Evolutionary conservation across 2,888 invertebrate genomes (phyloP), one percentile per base, ranked within the genome.

Genomic region (Diachrysia chrysitis): DNA sequence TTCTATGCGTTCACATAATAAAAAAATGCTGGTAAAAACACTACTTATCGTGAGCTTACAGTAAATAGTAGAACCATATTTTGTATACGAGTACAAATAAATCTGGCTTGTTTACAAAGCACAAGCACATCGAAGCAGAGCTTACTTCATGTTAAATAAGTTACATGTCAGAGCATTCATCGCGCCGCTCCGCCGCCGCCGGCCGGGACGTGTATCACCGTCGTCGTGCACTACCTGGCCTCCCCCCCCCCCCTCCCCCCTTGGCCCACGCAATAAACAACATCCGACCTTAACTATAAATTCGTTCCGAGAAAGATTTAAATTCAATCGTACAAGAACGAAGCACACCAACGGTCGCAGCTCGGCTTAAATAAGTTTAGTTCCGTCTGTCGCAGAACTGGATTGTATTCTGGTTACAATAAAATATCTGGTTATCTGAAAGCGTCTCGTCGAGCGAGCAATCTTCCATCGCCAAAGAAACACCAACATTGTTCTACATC

Each of bases 231-330:
- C 32, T 7, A 57, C 58, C 16, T 10, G 35, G 32, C 16, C 10
- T 42, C 48, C 25, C 37, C 54, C 19, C 23, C 32, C 42, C 16
- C 29, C 55, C 54, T 19, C 23, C 51, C 35, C 19, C n/a, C 3
- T 17, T 1, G 0, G 10, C 25, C 48, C 21, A 10, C 17, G 25
- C 64, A 46, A 59, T 63, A 78, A 78, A 78, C 61, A 67, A 72
- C 61, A 65, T 69, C 53, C 55, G 63, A 66, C 63, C 64, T 63
- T 55, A 53, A 63, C 66, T 58, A 71, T 69, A 78, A 77, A 77
- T 71, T 55, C 71, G 53, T 63, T 74, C 21, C 25, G 66, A 64
- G 78, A 71, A 65, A 78, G 60, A 75, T 69, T 74, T 78, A 75
- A 66, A 72, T 64, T 68, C 63, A 69, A 64, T 76, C 42, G 61